Conservation (phyloP, 2,888 invertebrate genomes). For the Nymphalis polychloros region DNA sequence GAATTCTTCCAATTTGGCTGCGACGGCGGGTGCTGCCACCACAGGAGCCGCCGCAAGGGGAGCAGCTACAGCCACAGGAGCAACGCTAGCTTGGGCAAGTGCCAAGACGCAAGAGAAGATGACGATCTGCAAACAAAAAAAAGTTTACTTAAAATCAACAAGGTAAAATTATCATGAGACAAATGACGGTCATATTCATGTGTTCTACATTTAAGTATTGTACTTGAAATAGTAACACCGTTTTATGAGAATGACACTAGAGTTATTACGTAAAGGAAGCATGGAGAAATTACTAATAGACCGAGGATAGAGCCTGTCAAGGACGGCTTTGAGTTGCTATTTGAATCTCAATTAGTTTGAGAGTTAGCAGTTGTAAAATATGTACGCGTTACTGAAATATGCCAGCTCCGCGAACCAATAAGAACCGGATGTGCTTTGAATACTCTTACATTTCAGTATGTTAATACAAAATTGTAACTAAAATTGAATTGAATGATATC, state of each 20-base stretch:
- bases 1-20: conserved; percentile 65
- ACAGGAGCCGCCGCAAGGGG: conserved; percentile 49
- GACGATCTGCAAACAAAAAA: conserved; percentile 54
- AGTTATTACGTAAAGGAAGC: conserved; percentile 65
- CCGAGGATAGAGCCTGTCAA: conserved; percentile 64
- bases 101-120: conserved; percentile 65
- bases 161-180: not conserved
- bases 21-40: conserved; percentile 49
- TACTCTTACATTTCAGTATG: no score
- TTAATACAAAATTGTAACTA: no score
- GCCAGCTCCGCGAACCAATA: not conserved
- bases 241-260: conserved; percentile 68
- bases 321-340: conserved; percentile 56
- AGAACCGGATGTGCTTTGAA: not conserved
- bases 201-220: conserved; percentile 45
- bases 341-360: conserved; percentile 62
- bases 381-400: conserved; percentile 4
- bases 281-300: conserved; percentile 75
- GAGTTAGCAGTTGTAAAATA: conserved; percentile 15
- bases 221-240: conserved; percentile 79
- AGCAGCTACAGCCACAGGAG: conserved; percentile 50
- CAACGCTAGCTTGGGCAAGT: conserved; percentile 56
- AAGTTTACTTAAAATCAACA: not conserved
- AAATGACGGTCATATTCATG: conserved; percentile 40
- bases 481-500: no score